A percentile compares a stretch with the other conserved stretches of the same genome.
These are phyloP conservation scores for Dendrocopos noguchii DNA, from an alignment of 2,113 vertebrate genomes.

Conservation along the genomic window DNA sequence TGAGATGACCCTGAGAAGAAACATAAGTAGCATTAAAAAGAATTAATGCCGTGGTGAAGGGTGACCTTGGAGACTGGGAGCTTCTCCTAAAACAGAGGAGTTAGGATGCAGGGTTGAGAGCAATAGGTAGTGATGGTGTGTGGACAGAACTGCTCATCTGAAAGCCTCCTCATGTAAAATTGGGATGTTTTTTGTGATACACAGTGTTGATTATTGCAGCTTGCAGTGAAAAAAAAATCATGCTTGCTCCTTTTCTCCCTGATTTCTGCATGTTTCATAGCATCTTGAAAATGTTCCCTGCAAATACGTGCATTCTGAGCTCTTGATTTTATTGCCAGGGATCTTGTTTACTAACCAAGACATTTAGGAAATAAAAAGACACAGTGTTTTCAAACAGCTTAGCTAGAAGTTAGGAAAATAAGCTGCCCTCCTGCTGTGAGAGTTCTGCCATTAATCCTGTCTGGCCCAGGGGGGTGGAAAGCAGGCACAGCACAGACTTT, in stretches of 20 bases:
- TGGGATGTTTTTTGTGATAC: background rate
- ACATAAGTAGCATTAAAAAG: background rate
- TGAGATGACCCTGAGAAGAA: background rate
- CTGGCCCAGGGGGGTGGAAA: background rate
- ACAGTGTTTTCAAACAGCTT: background rate
- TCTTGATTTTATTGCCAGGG: background rate
- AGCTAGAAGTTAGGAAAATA: background rate
- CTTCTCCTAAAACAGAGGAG: background rate
- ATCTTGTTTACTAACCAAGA: background rate
- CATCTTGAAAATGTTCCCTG: background rate
- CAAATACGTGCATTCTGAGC: background rate
- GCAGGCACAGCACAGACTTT: background rate
- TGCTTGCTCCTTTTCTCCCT: rapidly evolving
- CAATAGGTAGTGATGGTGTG: background rate
- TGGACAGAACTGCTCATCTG: background rate
- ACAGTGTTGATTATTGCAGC: background rate
- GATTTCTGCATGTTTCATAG: rapidly evolving
- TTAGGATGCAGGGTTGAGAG: background rate
- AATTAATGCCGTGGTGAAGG: rapidly evolving
- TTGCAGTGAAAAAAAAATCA: background rate
- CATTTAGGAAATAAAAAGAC: background rate
- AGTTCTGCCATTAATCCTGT: background rate
- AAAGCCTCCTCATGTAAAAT: background rate
- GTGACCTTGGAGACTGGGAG: background rate
- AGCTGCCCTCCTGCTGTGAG: background rate